Conservation (phyloP, 2,797 vertebrate species). For the Vireo griseus region DNA sequence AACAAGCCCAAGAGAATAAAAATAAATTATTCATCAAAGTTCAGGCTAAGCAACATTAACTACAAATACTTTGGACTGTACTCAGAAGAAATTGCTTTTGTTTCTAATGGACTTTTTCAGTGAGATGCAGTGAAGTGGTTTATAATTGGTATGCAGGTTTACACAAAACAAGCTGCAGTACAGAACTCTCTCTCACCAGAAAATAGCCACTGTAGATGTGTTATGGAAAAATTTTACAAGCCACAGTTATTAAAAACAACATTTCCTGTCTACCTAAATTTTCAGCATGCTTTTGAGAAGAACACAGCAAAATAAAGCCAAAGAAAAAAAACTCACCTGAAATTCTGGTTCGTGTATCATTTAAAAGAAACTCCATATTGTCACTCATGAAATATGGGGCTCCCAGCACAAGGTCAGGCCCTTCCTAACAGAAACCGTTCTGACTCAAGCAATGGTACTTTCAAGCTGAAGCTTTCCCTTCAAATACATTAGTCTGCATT, state of each 20-base stretch:
- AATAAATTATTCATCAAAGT: slow-evolving; percentile 56
- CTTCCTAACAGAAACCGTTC: not conserved
- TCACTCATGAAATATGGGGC: not conserved
- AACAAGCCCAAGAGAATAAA: slow-evolving; percentile 51
- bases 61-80: slow-evolving; percentile 51
- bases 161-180: slow-evolving; percentile 9
- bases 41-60: slow-evolving; percentile 58
- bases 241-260: not conserved
- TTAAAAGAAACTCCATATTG: not conserved
- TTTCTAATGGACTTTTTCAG: slow-evolving; percentile 47
- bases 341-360: not conserved
- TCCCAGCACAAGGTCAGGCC: slow-evolving; percentile 38
- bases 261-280: not conserved
- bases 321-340: slow-evolving; percentile 11
- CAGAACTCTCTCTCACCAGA: slow-evolving; percentile 20
- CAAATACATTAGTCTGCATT: not conserved
- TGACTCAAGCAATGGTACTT: not conserved
- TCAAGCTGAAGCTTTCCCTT: not conserved
- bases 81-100: slow-evolving; percentile 42
- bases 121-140: slow-evolving; percentile 29
- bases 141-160: slow-evolving; percentile 47
- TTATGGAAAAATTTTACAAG: slow-evolving; percentile 66
- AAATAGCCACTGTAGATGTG: slow-evolving; percentile 72
- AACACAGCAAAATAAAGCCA: not conserved
- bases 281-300: slow-evolving; percentile 18